Base-by-base conservation (phyloP, 2,797 vertebrate genomes). In the Astyanax mexicanus region DNA sequence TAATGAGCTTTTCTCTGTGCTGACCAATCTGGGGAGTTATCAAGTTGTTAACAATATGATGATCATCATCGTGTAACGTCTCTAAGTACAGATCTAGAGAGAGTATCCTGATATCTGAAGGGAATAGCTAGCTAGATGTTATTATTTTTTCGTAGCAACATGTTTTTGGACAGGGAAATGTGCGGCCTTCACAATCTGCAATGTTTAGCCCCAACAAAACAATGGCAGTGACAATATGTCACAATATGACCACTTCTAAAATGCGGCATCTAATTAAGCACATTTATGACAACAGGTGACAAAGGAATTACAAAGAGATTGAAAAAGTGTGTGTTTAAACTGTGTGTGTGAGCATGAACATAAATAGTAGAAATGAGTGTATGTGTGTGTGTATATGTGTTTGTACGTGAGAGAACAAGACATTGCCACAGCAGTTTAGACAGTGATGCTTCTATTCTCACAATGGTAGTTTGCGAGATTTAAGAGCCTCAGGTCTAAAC, bases 401-500 rank as follows among this genome's bases (percentile, higher is more conserved):
- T 84, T 84, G 86, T 86, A 88, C 81, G 83, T 83, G 86, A 87
- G 84, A 66, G 77, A 32, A 29, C 87, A 84, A 66, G 77, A 75
- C 49, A 65, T 79, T 79, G 81, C 78, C 80, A 85, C 85, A 75
- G 84, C 83, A 84, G 89, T 91, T 91, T 87, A 78, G 80, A 92
- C 86, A 92, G 87, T 32, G 80, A 75, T 87, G 85, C 84, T 87
- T 69, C 70, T 83, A 85, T 85, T 83, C 84, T n/a, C n/a, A n/a
- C n/a, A n/a, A 77, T 84, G 83, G 80, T 89, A 87, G 84, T 86
- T 88, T 81, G n/a, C n/a, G n/a, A n/a, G n/a, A 32, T 82, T 80
- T 84, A 85, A 11, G 80, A 87, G 91, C 85, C 87, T 91, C 91
- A 88, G 67, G 85, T 86, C 85, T 83, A 89, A 92, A 87, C 88